phyloP scores from a whole-genome alignment of 2,888 invertebrate genomes.

The Clunio marinus region DNA sequence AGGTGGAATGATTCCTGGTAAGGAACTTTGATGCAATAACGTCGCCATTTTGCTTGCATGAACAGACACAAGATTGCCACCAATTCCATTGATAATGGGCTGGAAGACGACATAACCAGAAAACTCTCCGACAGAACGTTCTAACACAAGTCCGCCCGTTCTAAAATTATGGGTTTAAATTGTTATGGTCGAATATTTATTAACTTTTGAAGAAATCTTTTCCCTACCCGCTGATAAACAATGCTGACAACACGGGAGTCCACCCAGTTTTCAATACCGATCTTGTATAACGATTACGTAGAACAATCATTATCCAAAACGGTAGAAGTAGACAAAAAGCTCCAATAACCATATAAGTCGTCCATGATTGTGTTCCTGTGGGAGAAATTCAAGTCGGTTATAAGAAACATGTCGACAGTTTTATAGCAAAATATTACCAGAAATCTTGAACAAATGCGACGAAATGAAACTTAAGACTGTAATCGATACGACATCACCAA shows the following conservation, averaged over 20 bases:
- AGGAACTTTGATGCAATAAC: constrained; percentile 75
- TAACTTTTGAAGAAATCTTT: neutral
- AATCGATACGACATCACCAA: constrained; percentile 92
- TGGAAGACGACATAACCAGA: constrained; percentile 78
- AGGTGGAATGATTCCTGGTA: constrained; percentile 73
- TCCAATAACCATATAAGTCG: constrained; percentile 68
- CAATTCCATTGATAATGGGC: constrained; percentile 88
- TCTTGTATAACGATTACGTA: constrained; percentile 79
- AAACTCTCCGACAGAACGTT: constrained; percentile 70
- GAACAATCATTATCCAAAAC: constrained; percentile 78
- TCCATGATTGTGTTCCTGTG: constrained; percentile 66
- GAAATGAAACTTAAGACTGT: constrained; percentile 79
- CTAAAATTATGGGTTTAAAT: too few relatives aligned
- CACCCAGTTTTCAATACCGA: constrained; percentile 86
- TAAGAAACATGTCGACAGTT: neutral
- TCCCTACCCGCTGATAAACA: constrained; percentile 90
- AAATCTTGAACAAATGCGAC: constrained; percentile 65
- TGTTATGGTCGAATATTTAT: neutral
- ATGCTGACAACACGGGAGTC: constrained; percentile 90
- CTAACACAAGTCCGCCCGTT: constrained; percentile 83
- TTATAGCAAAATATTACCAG: constrained; percentile 57
- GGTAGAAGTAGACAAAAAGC: constrained; percentile 73
- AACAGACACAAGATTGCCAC: constrained; percentile 87
- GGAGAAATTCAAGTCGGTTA: constrained; percentile 39
- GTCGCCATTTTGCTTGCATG: constrained; percentile 86